Base-by-base conservation (phyloP, 2,797 vertebrate genomes). In the Spinus olivaceus region DNA sequence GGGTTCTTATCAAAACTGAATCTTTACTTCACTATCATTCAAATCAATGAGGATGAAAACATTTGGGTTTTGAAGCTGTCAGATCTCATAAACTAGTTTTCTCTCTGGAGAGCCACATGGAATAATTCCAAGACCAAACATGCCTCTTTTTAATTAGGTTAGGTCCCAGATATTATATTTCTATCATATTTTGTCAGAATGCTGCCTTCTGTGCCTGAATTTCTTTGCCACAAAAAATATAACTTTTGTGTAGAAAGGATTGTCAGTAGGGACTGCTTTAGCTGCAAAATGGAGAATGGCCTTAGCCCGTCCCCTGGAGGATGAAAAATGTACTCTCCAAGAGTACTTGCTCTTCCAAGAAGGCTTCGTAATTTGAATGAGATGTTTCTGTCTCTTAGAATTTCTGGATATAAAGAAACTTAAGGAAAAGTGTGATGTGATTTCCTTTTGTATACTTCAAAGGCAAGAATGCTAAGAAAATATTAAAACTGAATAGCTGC, bases 51-150 rank as follows among this genome's bases (percentile, higher is more conserved):
- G 21, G 54, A 91, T 50, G 60, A 86, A 91, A 93, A 80, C 20
- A 73, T 16, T 12, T 33, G 60, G 20, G 22, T 56, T 96, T 88
- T 81, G 66, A 90, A 88, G 57, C 69, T 81, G 71, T 87, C 86
- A 87, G 69, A 65, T 80, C 76, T 95, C 79, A 92, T 95, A 95
- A 95, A 78, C 37, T 21, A 61, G 25, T 73, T 87, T 87, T 73
- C 17, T 69, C 88, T 92, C 88, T 60, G 22, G 90, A 95, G 78
- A 93, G 24, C 5, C n/a, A 81, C 19, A n/a, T 74, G 69, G 66
- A 92, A 81, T 81, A 81, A 89, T 89, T 92, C 76, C 91, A 92
- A 89, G n/a, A 86, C 50, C 64, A 87, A 95, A 91, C 78, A 74
- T 30, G 2, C 20, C 50, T 87, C 64, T 64, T 85, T 90, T 92